Conservation (phyloP, 2,888 invertebrate genomes). For the Lasioglossum calceatum region DNA sequence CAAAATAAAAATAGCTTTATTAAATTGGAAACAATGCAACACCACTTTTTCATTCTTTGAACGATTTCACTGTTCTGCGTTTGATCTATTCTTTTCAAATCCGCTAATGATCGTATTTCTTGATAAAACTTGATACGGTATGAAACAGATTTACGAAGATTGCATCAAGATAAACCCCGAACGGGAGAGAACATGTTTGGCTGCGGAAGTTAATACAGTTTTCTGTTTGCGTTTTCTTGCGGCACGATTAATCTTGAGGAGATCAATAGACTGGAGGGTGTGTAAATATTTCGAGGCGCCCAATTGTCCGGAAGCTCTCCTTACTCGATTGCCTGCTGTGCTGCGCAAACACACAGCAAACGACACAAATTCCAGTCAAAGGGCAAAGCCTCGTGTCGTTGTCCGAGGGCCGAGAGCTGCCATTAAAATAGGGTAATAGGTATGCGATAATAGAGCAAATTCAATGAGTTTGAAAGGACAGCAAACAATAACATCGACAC, state of each 20-base stretch:
- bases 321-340: neutral
- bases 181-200: neutral
- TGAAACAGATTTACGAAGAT: neutral
- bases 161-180: neutral
- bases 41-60: too few species aligned
- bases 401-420: neutral
- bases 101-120: neutral
- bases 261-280: neutral
- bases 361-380: neutral
- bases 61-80: neutral
- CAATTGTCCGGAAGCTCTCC: neutral
- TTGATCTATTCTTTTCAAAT: neutral
- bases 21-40: too few species aligned
- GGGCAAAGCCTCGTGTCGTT: neutral
- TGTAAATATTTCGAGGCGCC: slow-evolving; percentile 7
- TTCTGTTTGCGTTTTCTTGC: neutral
- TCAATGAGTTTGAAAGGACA: too few species aligned
- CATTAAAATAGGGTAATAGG: neutral
- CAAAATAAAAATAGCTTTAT: too few species aligned
- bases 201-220: neutral
- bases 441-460: too few species aligned
- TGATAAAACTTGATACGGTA: too few species aligned
- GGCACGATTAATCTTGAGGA: neutral
- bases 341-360: neutral
- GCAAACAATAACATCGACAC: too few species aligned